phyloP scores from a whole-genome alignment of 2,888 invertebrate species.

The Epirrhoe tristata region DNA sequence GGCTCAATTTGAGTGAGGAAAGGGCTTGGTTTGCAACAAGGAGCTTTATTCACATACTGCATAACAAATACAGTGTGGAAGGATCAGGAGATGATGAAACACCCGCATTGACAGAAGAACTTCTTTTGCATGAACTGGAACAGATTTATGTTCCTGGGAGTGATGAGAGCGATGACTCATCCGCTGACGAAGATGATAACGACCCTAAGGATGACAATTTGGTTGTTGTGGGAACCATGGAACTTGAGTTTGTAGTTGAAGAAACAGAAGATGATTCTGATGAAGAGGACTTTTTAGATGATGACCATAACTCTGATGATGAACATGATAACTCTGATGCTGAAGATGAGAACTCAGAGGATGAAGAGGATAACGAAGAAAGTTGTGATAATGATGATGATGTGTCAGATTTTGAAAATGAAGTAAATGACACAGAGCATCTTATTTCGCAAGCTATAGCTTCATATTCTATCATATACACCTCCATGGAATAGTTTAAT shows the following conservation, averaged over 20 bases:
- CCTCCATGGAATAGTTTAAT: not conserved
- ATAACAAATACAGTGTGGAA: not conserved
- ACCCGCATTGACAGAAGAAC: conserved; percentile 8
- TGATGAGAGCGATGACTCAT: conserved; percentile 23
- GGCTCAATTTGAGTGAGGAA: conserved; percentile 8
- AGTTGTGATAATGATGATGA: conserved; percentile 2
- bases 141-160: conserved; percentile 7
- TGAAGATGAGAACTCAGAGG: not conserved
- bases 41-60: conserved; percentile 15
- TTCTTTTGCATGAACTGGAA: conserved; percentile 13
- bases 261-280: not conserved
- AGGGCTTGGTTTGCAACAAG: conserved; percentile 16
- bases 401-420: not conserved
- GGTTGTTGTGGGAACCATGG: not conserved
- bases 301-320: not conserved
- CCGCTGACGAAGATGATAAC: conserved; percentile 20
- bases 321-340: not conserved
- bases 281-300: conserved; percentile 1
- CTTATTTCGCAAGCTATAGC: not conserved
- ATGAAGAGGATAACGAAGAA: not conserved
- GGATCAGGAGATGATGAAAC: conserved; percentile 5
- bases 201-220: not conserved
- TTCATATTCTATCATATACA: no score
- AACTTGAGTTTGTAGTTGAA: conserved; percentile 3
- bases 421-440: not conserved